Base-by-base conservation (phyloP, 2,113 vertebrate species). In the Ochotona princeps region DNA sequence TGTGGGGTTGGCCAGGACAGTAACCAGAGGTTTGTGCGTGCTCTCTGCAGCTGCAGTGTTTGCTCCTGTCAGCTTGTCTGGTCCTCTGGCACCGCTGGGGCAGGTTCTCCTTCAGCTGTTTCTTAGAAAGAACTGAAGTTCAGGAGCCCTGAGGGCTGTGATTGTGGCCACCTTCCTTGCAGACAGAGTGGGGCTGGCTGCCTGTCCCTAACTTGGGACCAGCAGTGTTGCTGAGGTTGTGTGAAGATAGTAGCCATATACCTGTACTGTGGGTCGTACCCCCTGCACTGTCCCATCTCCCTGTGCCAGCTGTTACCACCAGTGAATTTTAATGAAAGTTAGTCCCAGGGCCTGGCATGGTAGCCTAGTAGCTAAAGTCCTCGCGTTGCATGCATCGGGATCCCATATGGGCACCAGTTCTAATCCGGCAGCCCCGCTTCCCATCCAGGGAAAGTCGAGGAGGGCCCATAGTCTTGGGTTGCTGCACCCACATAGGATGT, bases 21-120 rank as follows among this genome's bases (percentile, higher is more conserved):
- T 12, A 0, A 11, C 2, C 7, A 4, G 7, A 8, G 25, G 20
- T 26, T 60, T 54, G 13, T 44, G 8, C 4, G 1, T 65, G 30
- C 14, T 70, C 67, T 30, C 61, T 60, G 65, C 32, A 51, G 2
- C 61, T 57, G 47, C 9, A 2, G 18, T 9, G 2, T 25, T 92
- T 85, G 35, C 18, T 20, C 1, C 25, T 38, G 0, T 9, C 4
- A 14, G 49, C 11, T 4, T 1, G 6, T 44, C 54, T 20, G 20
- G 5, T 32, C 32, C 8, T 89, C 38, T 20, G 23, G 28, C 10
- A 18, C 47, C 32, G 9, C 51, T 20, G 23, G 32, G 13, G 7
- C 49, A 17, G 28, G 28, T 65, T 83, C 44, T 49, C 60, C 32
- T 38, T 0, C 2, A 13, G 49, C 2, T 78, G 25, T n/a, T 60